Percentiles rank a stretch among this genome's conserved stretches.
Conservation (phyloP, 2,113 vertebrate genomes). For the Ellobius talpinus region DNA sequence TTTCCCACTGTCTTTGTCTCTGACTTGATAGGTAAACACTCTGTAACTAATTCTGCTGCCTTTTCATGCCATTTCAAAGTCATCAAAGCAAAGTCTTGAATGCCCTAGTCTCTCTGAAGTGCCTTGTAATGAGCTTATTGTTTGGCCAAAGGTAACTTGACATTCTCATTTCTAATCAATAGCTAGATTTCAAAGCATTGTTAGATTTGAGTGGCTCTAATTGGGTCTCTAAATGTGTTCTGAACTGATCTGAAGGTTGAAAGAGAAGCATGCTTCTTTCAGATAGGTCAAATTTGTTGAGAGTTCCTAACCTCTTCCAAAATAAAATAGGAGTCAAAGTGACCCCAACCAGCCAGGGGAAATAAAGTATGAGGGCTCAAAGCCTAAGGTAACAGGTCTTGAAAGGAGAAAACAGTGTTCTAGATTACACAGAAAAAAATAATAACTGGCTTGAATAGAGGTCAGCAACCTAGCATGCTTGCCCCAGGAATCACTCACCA, state of each 20-base stretch:
- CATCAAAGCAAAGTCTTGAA: slow-evolving; percentile 77
- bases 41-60: slow-evolving; percentile 52
- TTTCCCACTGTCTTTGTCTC: slow-evolving; percentile 64
- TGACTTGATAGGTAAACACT: slow-evolving; percentile 24
- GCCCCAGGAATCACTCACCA: slow-evolving; percentile 27
- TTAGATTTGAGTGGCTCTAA: slow-evolving; percentile 72
- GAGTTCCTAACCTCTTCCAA: neutral
- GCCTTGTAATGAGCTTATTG: slow-evolving; percentile 78
- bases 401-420: slow-evolving; percentile 31
- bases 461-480: slow-evolving; percentile 16
- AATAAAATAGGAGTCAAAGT: slow-evolving; percentile 14
- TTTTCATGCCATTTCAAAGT: slow-evolving; percentile 65
- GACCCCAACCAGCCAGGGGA: slow-evolving; percentile 28
- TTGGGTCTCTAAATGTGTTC: slow-evolving; percentile 62
- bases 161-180: slow-evolving; percentile 80
- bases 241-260: slow-evolving; percentile 50
- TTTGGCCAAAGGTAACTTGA: slow-evolving; percentile 78
- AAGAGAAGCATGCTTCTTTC: slow-evolving; percentile 32
- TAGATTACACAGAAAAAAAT: slow-evolving; percentile 50
- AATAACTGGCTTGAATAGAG: slow-evolving; percentile 59
- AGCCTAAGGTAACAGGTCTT: slow-evolving; percentile 31
- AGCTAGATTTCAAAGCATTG: slow-evolving; percentile 77
- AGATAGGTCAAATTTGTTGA: neutral
- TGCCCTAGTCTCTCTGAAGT: slow-evolving; percentile 75
- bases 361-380: slow-evolving; percentile 34